Evolutionary conservation across 2,888 invertebrate species (phyloP).

Genomic region (Coleophora flavipennella): DNA sequence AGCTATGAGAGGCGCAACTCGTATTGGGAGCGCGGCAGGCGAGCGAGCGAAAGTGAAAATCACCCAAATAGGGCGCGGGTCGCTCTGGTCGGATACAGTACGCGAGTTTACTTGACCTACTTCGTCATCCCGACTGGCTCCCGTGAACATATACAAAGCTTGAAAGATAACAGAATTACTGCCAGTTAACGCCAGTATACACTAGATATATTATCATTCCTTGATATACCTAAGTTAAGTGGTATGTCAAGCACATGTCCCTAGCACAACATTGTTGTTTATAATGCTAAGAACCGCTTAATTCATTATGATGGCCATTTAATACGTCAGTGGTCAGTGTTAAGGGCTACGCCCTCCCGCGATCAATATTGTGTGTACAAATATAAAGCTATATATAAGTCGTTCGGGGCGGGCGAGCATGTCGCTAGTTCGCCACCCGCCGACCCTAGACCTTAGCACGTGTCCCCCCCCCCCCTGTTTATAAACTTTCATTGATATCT

Average conservation of each 20-base stretch:
- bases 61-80: constrained; percentile 19
- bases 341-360: constrained; percentile 25
- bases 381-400: constrained; percentile 20
- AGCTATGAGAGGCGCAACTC: constrained; percentile 15
- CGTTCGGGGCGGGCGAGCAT: constrained; percentile 9
- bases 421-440: constrained; percentile 12
- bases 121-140: constrained; percentile 6
- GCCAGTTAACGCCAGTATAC: no score
- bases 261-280: no score
- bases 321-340: constrained; percentile 5
- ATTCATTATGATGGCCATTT: neutral
- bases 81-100: constrained; percentile 10
- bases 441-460: constrained; percentile 10
- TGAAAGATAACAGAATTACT: no score
- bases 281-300: no score
- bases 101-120: constrained; percentile 18
- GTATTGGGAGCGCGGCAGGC: constrained; percentile 14
- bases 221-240: no score
- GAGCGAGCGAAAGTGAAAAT: constrained; percentile 21
- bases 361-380: constrained; percentile 26
- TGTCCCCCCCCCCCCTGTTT: constrained; percentile 6
- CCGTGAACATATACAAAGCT: no score
- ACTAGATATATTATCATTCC: no score
- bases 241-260: no score
- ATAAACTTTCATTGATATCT: neutral